These are phyloP conservation scores for Pseudobourletiella spinata DNA, from an alignment of 1,140 invertebrate species.

Conservation along the genomic window DNA sequence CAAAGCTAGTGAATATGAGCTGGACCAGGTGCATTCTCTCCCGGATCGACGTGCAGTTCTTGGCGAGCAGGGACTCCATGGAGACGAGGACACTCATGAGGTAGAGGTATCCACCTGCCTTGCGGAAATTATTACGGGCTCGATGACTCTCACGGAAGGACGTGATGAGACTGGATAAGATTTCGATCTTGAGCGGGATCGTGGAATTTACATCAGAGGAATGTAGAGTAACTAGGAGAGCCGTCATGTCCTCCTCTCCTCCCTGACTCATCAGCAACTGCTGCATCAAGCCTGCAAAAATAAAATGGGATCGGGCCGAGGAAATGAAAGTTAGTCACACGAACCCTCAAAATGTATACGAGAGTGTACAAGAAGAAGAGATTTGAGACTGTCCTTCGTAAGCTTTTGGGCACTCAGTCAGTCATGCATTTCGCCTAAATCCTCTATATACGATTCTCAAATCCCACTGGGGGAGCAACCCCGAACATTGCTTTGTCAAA, in stretches of 20 bases:
- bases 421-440: no score
- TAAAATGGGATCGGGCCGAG: no score
- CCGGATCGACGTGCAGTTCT: constrained; percentile 47
- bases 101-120: constrained; percentile 95
- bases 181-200: constrained; percentile 76
- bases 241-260: constrained; percentile 91
- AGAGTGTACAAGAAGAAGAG: background rate
- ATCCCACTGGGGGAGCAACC: no score
- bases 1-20: constrained; percentile 76
- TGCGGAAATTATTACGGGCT: constrained; percentile 90
- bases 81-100: constrained; percentile 91
- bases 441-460: no score
- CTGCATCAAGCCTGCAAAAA: constrained; percentile 37
- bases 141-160: constrained; percentile 90
- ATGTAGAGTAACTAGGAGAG: constrained; percentile 81
- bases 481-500: no score
- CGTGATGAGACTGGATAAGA: constrained; percentile 76
- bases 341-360: background rate
- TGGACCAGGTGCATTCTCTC: constrained; percentile 31
- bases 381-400: no score
- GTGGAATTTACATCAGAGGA: constrained; percentile 62
- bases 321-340: background rate
- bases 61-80: constrained; percentile 66
- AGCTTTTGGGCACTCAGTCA: no score
- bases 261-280: constrained; percentile 65